Evolutionary conservation across 2,797 vertebrate genomes (phyloP).

Genomic region (Lepidocolaptes lacrymiger): DNA sequence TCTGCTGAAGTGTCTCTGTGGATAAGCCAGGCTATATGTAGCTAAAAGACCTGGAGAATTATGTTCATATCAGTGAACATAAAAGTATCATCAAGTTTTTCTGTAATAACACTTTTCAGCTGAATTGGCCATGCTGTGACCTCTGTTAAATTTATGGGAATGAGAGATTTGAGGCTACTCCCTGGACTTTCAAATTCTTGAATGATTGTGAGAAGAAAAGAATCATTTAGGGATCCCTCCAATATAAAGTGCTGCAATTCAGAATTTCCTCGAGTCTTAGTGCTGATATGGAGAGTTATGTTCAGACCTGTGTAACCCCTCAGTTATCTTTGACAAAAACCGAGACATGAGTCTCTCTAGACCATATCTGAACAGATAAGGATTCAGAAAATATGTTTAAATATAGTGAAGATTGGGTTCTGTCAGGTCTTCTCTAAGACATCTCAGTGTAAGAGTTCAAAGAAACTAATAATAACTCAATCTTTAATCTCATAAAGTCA

Average conservation of each 20-base stretch:
- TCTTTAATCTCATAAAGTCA: neutral
- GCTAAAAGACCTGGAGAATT: slow-evolving; percentile 72
- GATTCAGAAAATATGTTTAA: slow-evolving; percentile 12
- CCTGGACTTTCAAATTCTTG: slow-evolving; percentile 59
- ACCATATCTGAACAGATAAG: neutral
- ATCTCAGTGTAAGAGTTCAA: neutral
- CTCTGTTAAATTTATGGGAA: slow-evolving; percentile 74
- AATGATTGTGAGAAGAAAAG: slow-evolving; percentile 71
- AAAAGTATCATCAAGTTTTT: slow-evolving; percentile 72
- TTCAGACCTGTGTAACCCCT: neutral
- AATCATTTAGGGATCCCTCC: slow-evolving; percentile 67
- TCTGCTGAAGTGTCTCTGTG: slow-evolving; percentile 66
- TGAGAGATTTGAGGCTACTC: slow-evolving; percentile 66
- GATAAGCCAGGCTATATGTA: slow-evolving; percentile 52
- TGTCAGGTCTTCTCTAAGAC: neutral
- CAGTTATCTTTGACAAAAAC: slow-evolving; percentile 48
- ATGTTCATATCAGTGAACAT: slow-evolving; percentile 72
- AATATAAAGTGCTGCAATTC: slow-evolving; percentile 51
- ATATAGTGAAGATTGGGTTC: neutral
- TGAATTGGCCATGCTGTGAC: slow-evolving; percentile 72
- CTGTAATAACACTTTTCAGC: slow-evolving; percentile 66
- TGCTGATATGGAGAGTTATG: slow-evolving; percentile 37
- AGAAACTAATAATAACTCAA: neutral
- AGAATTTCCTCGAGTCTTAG: slow-evolving; percentile 11
- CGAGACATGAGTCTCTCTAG: neutral